A percentile compares a stretch with the other conserved stretches of the same genome.
Conservation (phyloP, 2,888 invertebrate species). For the Aelia acuminata region DNA sequence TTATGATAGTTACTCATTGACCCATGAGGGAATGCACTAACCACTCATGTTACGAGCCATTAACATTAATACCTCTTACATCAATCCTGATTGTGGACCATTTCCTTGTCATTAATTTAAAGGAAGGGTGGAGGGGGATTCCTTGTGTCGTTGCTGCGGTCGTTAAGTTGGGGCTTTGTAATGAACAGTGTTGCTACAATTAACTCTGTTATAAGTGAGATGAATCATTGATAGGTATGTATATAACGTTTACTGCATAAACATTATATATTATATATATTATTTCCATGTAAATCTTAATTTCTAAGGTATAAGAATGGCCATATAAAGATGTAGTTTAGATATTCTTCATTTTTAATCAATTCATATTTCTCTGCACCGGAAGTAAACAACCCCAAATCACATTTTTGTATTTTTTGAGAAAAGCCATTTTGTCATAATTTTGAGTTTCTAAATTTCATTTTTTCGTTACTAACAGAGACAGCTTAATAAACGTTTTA, state of each 20-base stretch:
- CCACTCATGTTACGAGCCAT: conserved; percentile 13
- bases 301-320: no score
- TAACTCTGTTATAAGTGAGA: background rate
- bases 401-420: no score
- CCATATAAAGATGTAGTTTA: no score
- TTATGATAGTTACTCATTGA: conserved; percentile 4
- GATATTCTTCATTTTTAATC: no score
- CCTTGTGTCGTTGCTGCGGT: conserved; percentile 21
- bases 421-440: no score
- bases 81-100: conserved; percentile 15
- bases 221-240: background rate
- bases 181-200: conserved; percentile 22
- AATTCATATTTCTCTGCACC: no score
- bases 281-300: no score
- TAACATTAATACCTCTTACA: conserved; percentile 36
- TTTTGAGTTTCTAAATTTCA: no score
- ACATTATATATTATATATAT: no score
- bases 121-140: background rate
- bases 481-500: no score
- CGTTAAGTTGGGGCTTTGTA: background rate
- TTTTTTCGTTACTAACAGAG: no score
- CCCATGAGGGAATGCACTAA: conserved; percentile 28
- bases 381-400: no score
- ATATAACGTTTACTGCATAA: background rate
- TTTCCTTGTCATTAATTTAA: conserved; percentile 30